phyloP scores from a whole-genome alignment of 2,888 invertebrate species.

The Heliconius cydno region DNA sequence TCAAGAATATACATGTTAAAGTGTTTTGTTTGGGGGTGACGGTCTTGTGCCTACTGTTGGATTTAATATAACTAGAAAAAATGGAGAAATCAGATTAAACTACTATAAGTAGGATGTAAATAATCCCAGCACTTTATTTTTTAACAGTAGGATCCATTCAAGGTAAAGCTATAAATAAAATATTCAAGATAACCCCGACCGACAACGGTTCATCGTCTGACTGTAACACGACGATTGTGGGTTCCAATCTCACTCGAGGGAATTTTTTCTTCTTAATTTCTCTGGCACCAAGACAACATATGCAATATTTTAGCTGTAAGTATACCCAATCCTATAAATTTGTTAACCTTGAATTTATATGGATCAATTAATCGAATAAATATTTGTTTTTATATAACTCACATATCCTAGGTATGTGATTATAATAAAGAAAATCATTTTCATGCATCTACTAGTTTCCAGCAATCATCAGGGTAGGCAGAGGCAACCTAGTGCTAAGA shows the following conservation, averaged over 20 bases:
- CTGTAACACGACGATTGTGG: background rate
- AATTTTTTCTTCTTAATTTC: background rate
- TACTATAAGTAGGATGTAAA: background rate
- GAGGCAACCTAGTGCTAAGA: too few species aligned
- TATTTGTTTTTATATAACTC: background rate
- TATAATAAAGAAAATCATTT: background rate
- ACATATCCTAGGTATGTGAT: too few species aligned
- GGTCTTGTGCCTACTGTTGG: background rate
- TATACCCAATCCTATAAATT: background rate
- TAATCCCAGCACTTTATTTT: background rate
- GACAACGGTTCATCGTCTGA: too few species aligned
- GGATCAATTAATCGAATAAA: background rate
- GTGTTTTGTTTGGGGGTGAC: background rate
- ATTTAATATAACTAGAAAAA: background rate
- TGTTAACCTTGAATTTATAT: constrained; percentile 10
- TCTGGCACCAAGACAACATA: background rate
- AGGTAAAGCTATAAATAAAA: too few species aligned
- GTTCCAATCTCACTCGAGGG: background rate
- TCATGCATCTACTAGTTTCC: background rate
- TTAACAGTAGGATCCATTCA: too few species aligned
- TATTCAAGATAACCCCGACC: too few species aligned
- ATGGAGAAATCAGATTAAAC: background rate
- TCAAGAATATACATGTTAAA: background rate
- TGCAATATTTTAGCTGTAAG: background rate
- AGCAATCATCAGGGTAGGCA: too few species aligned